Base-by-base conservation (phyloP, 1,140 invertebrate genomes). In the Dryas iulia region DNA sequence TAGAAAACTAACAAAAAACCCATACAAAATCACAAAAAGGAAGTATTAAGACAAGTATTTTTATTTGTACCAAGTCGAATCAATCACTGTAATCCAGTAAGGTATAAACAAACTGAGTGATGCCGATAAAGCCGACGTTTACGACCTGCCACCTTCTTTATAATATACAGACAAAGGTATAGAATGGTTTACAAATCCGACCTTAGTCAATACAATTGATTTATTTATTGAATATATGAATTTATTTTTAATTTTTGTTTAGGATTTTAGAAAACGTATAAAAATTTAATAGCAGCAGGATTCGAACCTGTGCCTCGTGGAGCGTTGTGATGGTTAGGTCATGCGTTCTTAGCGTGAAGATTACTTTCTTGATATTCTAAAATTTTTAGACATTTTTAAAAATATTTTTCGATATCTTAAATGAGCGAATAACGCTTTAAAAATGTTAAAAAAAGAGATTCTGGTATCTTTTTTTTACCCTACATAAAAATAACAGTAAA, bases 61-160 rank as follows among this genome's bases (percentile, higher is more conserved):
- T 85, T 86, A 86, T 88, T 80, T 73, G 67, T 72, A 79, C 72
- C 73, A 83, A 82, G 66, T 76, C 47, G 75, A 84, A 90, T 90
- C 83, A 87, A 90, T 90, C 87, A 84, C 71, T 62, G 78, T 85
- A 82, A 90, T 86, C 78, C 84, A 72, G 72, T 78, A 75, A 69
- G 74, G 76, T 72, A 82, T 90, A 90, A 90, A 89, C 83, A 85
- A 87, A 85, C 68, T 72, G 77, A 83, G 79, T 81, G 82, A 83
- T 76, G 76, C 71, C 81, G 77, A 86, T 83, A 87, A 87, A 83
- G 76, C 74, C 64, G 71, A 77, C 72, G 73, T 89, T 89, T 90
- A 90, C 87, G 86, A 85, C 68, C 81, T 82, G 84, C 84, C 84
- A 90, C 83, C 82, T 88, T 79, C 82, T 90, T 90, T 87, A 87